A percentile compares a stretch with the other conserved stretches of the same genome.
Evolutionary conservation across 2,113 vertebrate species (phyloP).

Genomic region (Passer montanus): DNA sequence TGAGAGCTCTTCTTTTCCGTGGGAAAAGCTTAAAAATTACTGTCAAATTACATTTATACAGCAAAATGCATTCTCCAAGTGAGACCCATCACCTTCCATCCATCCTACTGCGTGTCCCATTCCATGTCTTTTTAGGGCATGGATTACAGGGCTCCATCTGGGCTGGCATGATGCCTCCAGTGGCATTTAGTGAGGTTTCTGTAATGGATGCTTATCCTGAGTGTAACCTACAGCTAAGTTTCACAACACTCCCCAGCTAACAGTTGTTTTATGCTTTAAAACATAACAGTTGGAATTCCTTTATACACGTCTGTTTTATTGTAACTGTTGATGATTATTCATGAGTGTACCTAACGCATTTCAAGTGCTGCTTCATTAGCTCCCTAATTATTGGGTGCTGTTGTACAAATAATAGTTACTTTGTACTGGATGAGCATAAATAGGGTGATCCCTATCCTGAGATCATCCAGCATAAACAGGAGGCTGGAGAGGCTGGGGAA

Average conservation of each 20-base stretch:
- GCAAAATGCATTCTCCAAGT: background rate
- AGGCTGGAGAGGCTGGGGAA: background rate
- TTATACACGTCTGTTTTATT: background rate
- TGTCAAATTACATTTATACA: background rate
- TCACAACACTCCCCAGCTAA: background rate
- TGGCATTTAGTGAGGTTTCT: background rate
- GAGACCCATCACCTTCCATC: background rate
- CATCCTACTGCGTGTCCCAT: background rate
- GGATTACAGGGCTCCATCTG: background rate
- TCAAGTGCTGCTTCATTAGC: constrained; percentile 42
- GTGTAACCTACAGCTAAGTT: constrained; percentile 43
- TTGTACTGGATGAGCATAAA: constrained; percentile 9
- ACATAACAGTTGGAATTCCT: constrained; percentile 19
- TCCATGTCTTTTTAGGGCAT: background rate
- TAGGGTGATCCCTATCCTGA: constrained; percentile 34
- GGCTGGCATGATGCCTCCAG: background rate
- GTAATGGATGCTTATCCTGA: background rate
- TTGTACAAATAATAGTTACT: constrained; percentile 52
- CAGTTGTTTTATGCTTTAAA: constrained; percentile 52
- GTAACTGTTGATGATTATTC: constrained; percentile 54
- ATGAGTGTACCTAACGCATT: constrained; percentile 45
- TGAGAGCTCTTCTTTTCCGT: background rate
- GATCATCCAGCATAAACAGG: background rate
- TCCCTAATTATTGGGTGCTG: constrained; percentile 61
- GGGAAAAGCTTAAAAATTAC: background rate